Evolutionary conservation across 1,140 invertebrate genomes (phyloP).

Genomic region (Samia ricini): DNA sequence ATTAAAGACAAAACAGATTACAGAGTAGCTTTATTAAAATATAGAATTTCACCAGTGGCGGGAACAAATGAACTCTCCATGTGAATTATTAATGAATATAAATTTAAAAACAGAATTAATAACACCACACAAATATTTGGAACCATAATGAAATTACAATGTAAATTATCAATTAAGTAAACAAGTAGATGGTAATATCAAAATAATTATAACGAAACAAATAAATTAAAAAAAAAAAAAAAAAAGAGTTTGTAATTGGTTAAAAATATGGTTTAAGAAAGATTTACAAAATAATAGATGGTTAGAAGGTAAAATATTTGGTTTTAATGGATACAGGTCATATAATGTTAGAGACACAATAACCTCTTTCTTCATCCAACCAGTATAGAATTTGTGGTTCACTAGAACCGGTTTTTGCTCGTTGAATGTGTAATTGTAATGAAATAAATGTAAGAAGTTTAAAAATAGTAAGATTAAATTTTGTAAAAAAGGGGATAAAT

Average conservation of each 20-base stretch:
- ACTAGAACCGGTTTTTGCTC: no score
- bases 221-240: slow-evolving; percentile 3
- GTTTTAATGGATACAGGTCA: slow-evolving; percentile 6
- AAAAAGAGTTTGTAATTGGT: neutral
- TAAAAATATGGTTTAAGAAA: slow-evolving; percentile 5
- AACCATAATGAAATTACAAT: slow-evolving; percentile 10
- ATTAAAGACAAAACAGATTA: slow-evolving; percentile 19
- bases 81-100: slow-evolving; percentile 11
- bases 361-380: no score
- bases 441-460: no score
- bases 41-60: slow-evolving; percentile 19
- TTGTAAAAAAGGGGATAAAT: no score
- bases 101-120: slow-evolving; percentile 10
- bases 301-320: slow-evolving; percentile 3
- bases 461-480: no score
- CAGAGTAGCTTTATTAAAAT: slow-evolving; percentile 21
- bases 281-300: neutral
- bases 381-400: no score
- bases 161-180: no score
- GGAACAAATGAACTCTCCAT: slow-evolving; percentile 9
- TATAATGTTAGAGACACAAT: slow-evolving; percentile 5
- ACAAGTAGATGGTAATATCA: no score
- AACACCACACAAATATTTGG: neutral
- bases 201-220: no score
- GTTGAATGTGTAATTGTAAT: no score